Evolutionary conservation across 2,888 invertebrate genomes (phyloP), one percentile per base, ranked within the genome.

Genomic region (Mylabris sibirica): DNA sequence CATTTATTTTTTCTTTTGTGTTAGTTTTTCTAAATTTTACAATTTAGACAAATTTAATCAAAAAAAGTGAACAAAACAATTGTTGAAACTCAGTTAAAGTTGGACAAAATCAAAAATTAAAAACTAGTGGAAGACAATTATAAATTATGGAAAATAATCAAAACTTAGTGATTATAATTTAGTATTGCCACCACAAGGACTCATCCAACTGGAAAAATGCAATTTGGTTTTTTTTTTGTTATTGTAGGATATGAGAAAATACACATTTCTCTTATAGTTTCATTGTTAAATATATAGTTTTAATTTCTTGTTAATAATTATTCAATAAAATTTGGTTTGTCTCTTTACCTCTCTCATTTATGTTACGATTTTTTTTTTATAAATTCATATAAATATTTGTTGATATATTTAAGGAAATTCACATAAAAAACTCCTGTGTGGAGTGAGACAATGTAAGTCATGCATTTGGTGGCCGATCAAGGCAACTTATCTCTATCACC

Each of bases 401-500:
- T 64, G 35, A 14, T 59, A 41, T 59, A 44, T 62, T 64, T 30
- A 30, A 30, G 30, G 30, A 64, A 14, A 63, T 65, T 91, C 89
- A 92, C 92, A 92, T 92, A 83, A 92, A 92, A 87, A 92, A 92
- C 87, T 92, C 92, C 86, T 90, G 90, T 75, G 92, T 91, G 86
- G 92, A 92, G 89, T 91, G 91, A 77, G 92, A 92, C 82, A 92
- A 87, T 86, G 91, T 90, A 87, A 92, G 92, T 93, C 92, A 92
- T 90, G 92, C 90, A 82, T 90, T 89, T 83, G 94, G 93, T 17
- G 94, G 94, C 78, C 94, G 88, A 82, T 95, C 94, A 74, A 95
- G 87, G 83, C 96, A 92, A 72, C 95, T 95, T 79, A 97, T 95
- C 87, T 97, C 96, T 87, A 97, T 93, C 83, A 97, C 95, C 84